A percentile compares a stretch with the other conserved stretches of the same genome.
Evolutionary conservation across 2,888 invertebrate genomes (phyloP).

Genomic region (Mimas tiliae): DNA sequence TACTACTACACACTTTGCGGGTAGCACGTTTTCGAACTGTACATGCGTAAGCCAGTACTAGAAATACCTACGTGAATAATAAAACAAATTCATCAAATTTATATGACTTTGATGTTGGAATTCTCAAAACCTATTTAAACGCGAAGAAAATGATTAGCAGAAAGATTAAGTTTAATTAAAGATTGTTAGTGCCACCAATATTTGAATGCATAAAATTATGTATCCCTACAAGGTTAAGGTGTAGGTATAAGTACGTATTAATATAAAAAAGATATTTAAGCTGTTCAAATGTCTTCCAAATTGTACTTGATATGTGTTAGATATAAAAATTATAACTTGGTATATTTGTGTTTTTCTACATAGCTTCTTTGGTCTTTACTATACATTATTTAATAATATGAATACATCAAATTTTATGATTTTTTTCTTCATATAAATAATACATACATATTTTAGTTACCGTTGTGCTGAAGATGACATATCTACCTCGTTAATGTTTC

Average conservation of each 20-base stretch:
- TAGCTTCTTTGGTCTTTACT: not conserved
- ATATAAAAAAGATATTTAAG: not conserved
- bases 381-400: not conserved
- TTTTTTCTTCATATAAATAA: constrained; percentile 5
- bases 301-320: not conserved
- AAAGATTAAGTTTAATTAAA: not conserved
- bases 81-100: not conserved
- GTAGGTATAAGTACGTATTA: not conserved
- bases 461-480: not conserved
- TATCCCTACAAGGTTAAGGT: not conserved
- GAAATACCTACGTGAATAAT: not conserved
- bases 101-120: not conserved
- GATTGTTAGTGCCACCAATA: constrained; percentile 1
- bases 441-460: not conserved
- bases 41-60: not conserved
- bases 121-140: not conserved
- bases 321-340: not conserved
- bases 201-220: not conserved
- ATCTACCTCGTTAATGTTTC: constrained; percentile 12
- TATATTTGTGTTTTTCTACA: not conserved
- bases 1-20: not conserved
- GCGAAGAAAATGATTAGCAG: not conserved
- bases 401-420: not conserved
- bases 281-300: not conserved
- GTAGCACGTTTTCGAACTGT: not conserved